Base-by-base conservation (phyloP, 2,888 invertebrate species). In the Drosophila limbata region DNA sequence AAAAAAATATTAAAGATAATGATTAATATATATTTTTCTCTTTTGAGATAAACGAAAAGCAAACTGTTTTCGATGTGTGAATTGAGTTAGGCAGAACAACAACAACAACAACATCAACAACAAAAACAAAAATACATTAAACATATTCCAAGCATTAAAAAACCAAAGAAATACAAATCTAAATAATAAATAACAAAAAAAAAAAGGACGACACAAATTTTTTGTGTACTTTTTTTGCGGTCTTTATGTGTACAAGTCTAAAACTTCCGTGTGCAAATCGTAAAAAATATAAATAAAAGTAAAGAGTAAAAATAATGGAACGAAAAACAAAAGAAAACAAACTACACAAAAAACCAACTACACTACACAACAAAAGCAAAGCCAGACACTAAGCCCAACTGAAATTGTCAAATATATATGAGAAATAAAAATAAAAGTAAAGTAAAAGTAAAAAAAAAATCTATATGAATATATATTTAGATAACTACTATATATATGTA, bases 1-100 rank as follows among this genome's bases (percentile, higher is more conserved):
- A 65, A 64, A 57, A 51, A 67, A 81, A 73, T 61, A 85, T 84
- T 77, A 77, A 73, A 76, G 79, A 79, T 86, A 86, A 76, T 88
- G 80, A 85, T 86, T 88, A 77, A 84, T 81, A 90, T 85, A 88
- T 88, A 90, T 90, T 89, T 89, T 90, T 90, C 90, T 90, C 90
- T 90, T 89, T 90, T 90, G 90, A 90, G 90, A 90, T 81, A 75
- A 89, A 79, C 69, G 59, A 55, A 75, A 75, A 67, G 64, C 55
- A 73, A 80, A 80, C 77, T 80, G 85, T 86, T 85, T 71, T 87
- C 76, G 79, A 88, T 79, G 84, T 86, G 86, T 84, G 88, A 89
- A 88, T 89, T 88, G 81, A 89, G 74, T 81, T 81, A 83, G 80
- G 75, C 56, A 69, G 67, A 50, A 48, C 56, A 67, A 59, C 8